Evolutionary conservation across 2,888 invertebrate species (phyloP), one percentile per base, ranked within the genome.

Genomic region (Pyrochroa serraticornis): DNA sequence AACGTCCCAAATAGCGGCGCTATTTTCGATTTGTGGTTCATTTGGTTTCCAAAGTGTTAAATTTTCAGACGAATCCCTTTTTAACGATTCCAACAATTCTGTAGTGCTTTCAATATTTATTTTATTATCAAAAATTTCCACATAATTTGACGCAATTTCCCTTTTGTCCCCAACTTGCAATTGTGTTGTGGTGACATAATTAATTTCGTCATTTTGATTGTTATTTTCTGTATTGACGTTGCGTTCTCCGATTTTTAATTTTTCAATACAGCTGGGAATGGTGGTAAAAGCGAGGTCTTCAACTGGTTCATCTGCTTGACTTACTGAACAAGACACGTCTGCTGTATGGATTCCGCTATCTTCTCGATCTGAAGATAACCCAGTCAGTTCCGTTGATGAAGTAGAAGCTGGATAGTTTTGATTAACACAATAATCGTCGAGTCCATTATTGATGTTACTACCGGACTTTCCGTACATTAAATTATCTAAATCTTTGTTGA

Each of bases 301-400:
- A 48, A 85, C 85, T 12, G 87, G 85, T 68, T 90, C 90, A 75
- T 90, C 90, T 43, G 89, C 87, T 69, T 90, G 90, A 70, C 85
- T 85, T 13, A 86, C 85, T 31, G 86, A 88, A 69, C 89, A 89
- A 12, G 90, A 90, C 51, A 89, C 91, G 8, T 90, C 88, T 1
- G 91, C 90, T 3, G 90, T 88, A 67, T 92, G 91, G 61, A 90
- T 89, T 1, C 90, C 90, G 62, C 89, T 89, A 73, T 92, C 92
- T 78, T 92, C 92, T 36, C 87, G 84, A 76, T 88, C 90, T 7
- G 81, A 81, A 39, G 78, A 77, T 50, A 76, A 82, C 42, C 85
- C 84, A 64, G 87, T 82, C 73, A 87, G 81, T 68, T 88, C 87
- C n/a, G 82, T 79, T 3, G 83, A 82, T 34, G 78, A 80, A 49